Base-by-base conservation (phyloP, 2,888 invertebrate species). In the Cabera pusaria region DNA sequence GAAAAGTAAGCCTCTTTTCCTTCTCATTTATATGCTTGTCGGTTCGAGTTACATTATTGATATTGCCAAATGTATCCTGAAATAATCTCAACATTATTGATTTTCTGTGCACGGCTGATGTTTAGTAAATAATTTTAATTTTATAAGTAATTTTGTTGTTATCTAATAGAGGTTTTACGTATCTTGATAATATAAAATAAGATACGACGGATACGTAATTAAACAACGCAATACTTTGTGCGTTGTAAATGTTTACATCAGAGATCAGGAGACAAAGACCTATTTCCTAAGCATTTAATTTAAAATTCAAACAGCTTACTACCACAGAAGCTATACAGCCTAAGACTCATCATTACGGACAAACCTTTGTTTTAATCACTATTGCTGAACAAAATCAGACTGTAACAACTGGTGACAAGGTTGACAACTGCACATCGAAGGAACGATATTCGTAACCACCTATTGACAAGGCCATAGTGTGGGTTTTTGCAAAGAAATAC, bases 391-490 rank as follows among this genome's bases (percentile, higher is more conserved):
- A 29, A 71, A 70, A 61, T 55, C 40, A 49, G 23, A 59, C 68
- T 61, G 49, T 70, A 72, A 56, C 52, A 47, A 56, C 44, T 46
- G 47, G 51, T 32, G 41, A 51, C 52, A 64, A 55, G 58, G 72
- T 61, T 49, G 52, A 63, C 56, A 68, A 64, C 52, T 39, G 47
- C 49, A 50, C 56, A 42, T 48, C 59, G 41, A 46, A 44, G 44
- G 14, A 45, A 45, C 39, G 49, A 56, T 40, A 64, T 62, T 62
- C 56, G 58, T 59, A 59, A 64, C 57, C 60, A 60, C 51, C 55
- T 51, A 56, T 57, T 52, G 50, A 66, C 81, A 75, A 82, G 76
- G 77, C 70, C 73, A 64, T 55, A 55, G 47, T 46, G 45, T 41
- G 46, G 34, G 21, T 41, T 37, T 9, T 27, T 18, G 24, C 62